phyloP scores from a whole-genome alignment of 2,888 invertebrate genomes.

The Caenorhabditis zanzibari region DNA sequence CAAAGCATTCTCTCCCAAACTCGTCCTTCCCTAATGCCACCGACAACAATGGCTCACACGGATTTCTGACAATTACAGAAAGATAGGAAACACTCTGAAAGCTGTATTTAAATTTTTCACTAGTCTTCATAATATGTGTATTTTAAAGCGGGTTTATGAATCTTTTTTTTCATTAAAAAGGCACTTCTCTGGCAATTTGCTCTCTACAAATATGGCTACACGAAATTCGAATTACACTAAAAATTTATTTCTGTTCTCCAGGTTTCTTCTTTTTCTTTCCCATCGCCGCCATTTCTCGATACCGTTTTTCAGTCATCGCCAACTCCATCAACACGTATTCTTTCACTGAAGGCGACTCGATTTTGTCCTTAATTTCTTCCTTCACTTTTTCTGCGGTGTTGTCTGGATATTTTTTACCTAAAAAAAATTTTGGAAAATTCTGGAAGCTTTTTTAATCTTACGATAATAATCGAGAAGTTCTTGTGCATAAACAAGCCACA shows the following conservation, averaged over 20 bases:
- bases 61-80: slow-evolving; percentile 66
- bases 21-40: slow-evolving; percentile 66
- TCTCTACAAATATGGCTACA: slow-evolving; percentile 29
- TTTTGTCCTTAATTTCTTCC: slow-evolving; percentile 56
- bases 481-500: slow-evolving; percentile 78
- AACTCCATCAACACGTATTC: slow-evolving; percentile 61
- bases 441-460: no score
- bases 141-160: slow-evolving; percentile 34
- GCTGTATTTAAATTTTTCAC: slow-evolving; percentile 19
- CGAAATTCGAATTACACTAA: slow-evolving; percentile 14
- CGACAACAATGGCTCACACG: slow-evolving; percentile 65
- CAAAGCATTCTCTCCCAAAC: slow-evolving; percentile 62
- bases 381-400: slow-evolving; percentile 40
- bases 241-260: slow-evolving; percentile 4
- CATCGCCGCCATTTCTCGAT: slow-evolving; percentile 40
- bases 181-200: no score
- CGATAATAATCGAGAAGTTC: slow-evolving; percentile 74
- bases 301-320: slow-evolving; percentile 46
- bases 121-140: neutral
- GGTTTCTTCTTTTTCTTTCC: slow-evolving; percentile 44
- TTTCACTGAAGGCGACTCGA: slow-evolving; percentile 58
- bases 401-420: slow-evolving; percentile 51
- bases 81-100: slow-evolving; percentile 59
- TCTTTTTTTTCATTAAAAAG: slow-evolving; percentile 6
- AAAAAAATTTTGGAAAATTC: neutral